Conservation (phyloP, 2,113 vertebrate species). For the Pomatostomus ruficeps region DNA sequence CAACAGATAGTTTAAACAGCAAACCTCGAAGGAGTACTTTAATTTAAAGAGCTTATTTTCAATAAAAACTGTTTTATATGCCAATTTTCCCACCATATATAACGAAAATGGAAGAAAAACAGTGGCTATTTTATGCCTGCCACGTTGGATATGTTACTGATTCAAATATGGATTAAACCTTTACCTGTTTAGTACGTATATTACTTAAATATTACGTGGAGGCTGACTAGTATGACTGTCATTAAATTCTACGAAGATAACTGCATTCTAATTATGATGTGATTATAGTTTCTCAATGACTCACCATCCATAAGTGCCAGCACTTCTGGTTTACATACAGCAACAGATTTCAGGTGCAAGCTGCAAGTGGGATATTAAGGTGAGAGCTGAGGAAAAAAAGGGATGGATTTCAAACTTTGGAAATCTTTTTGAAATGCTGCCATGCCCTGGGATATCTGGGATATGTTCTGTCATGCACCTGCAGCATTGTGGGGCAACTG, state of each 20-base stretch:
- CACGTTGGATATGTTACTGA: accelerated
- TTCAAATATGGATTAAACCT: neutral
- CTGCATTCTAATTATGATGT: neutral
- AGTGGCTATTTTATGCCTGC: neutral
- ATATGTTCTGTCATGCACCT: neutral
- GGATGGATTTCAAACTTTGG: neutral
- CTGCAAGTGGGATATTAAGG: neutral
- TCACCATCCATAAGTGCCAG: neutral
- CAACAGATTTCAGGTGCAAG: neutral
- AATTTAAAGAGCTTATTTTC: neutral
- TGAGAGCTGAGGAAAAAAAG: neutral
- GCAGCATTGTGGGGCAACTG: neutral
- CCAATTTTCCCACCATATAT: neutral
- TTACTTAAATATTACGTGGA: neutral
- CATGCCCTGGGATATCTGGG: neutral
- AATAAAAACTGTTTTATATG: neutral
- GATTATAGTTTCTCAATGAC: conserved; percentile 8
- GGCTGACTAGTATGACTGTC: neutral
- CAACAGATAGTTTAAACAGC: neutral
- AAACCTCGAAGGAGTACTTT: neutral
- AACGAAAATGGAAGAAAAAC: neutral
- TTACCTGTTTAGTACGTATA: neutral
- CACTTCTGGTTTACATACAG: neutral
- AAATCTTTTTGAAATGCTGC: neutral
- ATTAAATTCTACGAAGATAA: conserved; percentile 18